These are phyloP conservation scores for Mobula birostris DNA, from an alignment of 2,113 vertebrate species.

Conservation along the genomic window DNA sequence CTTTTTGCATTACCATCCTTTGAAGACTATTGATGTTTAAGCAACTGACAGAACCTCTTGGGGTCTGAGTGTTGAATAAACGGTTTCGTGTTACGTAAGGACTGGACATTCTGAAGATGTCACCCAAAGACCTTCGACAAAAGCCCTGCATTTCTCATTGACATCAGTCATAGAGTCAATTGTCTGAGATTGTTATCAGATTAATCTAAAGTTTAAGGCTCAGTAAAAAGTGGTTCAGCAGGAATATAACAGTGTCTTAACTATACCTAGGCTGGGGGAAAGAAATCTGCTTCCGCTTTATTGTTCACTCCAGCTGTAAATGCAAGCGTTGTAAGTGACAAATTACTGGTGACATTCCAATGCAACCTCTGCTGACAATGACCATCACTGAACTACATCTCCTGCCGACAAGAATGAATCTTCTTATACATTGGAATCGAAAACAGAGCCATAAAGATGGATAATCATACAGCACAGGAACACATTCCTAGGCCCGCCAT, in stretches of 20 bases:
- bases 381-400: not conserved
- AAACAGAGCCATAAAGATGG: too few relatives aligned
- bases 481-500: too few relatives aligned
- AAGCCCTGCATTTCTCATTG: not conserved
- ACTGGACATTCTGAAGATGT: not conserved
- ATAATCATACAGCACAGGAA: too few relatives aligned
- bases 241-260: not conserved
- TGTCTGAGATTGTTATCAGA: not conserved
- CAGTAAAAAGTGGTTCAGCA: not conserved
- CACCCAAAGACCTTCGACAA: not conserved
- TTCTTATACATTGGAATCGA: too few relatives aligned
- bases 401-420: not conserved
- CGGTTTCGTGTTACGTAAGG: not conserved
- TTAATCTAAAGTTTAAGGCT: not conserved
- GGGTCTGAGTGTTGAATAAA: not conserved
- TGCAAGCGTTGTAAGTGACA: not conserved
- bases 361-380: not conserved
- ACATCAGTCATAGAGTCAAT: not conserved
- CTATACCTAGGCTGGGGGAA: not conserved
- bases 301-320: not conserved
- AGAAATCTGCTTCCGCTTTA: not conserved
- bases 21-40: not conserved
- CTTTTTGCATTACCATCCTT: not conserved
- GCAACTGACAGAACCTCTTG: not conserved
- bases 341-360: not conserved